Conservation (phyloP, 2,797 vertebrate species). For the Spinus pinus region DNA sequence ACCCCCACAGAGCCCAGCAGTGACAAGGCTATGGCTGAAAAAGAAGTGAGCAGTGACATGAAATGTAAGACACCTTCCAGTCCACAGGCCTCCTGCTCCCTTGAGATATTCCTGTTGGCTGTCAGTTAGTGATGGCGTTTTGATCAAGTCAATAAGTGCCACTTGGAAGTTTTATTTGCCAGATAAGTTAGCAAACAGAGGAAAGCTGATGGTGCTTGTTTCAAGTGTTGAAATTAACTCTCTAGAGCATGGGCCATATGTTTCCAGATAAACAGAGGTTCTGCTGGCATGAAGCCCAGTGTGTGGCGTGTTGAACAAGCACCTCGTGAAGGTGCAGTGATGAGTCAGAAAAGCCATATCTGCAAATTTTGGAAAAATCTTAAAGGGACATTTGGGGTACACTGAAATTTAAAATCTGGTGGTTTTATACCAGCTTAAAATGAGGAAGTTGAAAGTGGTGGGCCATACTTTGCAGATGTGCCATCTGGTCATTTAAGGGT, state of each 20-base stretch:
- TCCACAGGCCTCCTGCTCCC: neutral
- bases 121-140: neutral
- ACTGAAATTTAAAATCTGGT: neutral
- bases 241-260: neutral
- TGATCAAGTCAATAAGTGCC: neutral
- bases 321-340: neutral
- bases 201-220: neutral
- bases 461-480: neutral
- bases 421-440: neutral
- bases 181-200: slow-evolving; percentile 55
- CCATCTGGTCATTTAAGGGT: neutral
- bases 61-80: slow-evolving; percentile 80
- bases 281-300: neutral
- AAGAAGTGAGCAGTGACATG: slow-evolving; percentile 84
- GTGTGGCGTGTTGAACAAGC: neutral
- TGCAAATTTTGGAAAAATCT: neutral
- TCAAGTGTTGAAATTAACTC: neutral
- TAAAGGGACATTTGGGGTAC: neutral
- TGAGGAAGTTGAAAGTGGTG: neutral
- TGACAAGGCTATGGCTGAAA: slow-evolving; percentile 75
- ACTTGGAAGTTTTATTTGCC: slow-evolving; percentile 7
- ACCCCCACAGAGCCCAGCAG: slow-evolving; percentile 69
- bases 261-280: neutral
- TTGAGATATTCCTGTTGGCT: neutral
- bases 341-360: neutral